Evolutionary conservation across 2,797 vertebrate species (phyloP).

Genomic region (Typhlichthys subterraneus): DNA sequence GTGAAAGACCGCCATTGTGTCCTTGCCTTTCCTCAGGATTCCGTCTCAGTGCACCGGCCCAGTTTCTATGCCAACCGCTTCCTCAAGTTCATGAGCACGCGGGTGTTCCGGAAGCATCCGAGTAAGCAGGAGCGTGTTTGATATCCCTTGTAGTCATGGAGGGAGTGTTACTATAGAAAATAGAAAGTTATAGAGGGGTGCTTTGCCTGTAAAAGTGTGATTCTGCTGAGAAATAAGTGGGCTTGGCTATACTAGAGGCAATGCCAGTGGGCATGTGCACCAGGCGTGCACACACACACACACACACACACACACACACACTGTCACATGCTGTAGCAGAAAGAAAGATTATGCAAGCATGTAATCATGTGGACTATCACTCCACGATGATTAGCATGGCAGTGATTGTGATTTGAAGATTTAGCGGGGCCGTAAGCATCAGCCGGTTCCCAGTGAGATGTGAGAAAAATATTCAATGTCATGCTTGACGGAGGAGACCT

Average conservation of each 20-base stretch:
- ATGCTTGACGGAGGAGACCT: constrained; percentile 25
- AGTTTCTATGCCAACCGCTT: constrained; percentile 97
- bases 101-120: constrained; percentile 94
- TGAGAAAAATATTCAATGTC: constrained; percentile 50
- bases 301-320: background rate
- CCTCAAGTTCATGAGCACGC: constrained; percentile 96
- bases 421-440: constrained; percentile 25
- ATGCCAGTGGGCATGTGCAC: background rate
- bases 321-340: background rate
- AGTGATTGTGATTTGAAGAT: constrained; percentile 45
- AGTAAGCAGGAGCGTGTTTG: constrained; percentile 79
- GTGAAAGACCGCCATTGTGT: constrained; percentile 19
- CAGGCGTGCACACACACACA: background rate
- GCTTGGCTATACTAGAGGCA: background rate
- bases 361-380: background rate
- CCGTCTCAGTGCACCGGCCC: constrained; percentile 94
- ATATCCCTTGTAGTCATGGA: background rate
- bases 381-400: constrained; percentile 28
- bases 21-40: constrained; percentile 79
- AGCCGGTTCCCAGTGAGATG: constrained; percentile 31
- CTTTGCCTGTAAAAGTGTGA: no score
- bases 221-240: background rate
- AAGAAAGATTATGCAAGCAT: constrained; percentile 42
- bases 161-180: no score
- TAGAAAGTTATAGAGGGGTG: no score